Evolutionary conservation across 2,113 vertebrate genomes (phyloP), one percentile per base, ranked within the genome.

Genomic region (Varanus komodoensis): DNA sequence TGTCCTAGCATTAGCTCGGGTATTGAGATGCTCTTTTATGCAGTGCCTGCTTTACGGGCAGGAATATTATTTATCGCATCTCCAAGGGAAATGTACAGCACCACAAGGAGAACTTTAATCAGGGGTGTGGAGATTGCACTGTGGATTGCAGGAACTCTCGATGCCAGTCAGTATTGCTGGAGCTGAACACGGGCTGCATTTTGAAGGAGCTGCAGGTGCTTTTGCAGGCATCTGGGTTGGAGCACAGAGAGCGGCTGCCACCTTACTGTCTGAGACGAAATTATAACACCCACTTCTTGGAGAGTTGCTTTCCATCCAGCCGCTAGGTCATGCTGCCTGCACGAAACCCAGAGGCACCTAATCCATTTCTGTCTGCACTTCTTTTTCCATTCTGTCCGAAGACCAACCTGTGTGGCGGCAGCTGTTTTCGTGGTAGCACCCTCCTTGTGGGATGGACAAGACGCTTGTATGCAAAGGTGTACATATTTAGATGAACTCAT

Each of bases 1-100:
- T 92, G 92, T 91, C 87, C 90, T 90, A 92, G 44, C 88, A 92
- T 87, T 74, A 93, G 83, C 73, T 91, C 91, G 93, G 92, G 93
- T 92, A 93, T 92, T 94, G 21, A 75, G 95, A 92, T 91, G 82
- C 6, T 2, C 32, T 88, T 93, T 93, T 88, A 91, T 85, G 79
- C 57, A 79, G 79, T 90, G 44, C 67, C 44, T 92, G 52, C 57
- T 69, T 94, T 93, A 93, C 86, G 83, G 90, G 44, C 25, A 75
- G 88, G 48, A 91, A 93, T 95, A 85, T 92, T 74, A 92, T 96
- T 93, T 93, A 88, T 94, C 89, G 9, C 87, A 73, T 91, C 85
- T 94, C 21, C 88, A 8, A 85, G 90, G 64, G 54, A 96, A 95
- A 95, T 95, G 88, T 93, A 57, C 94, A 93, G 91, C 91, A 85